Conservation (phyloP, 2,888 invertebrate species). For the Steinernema hermaphroditum region DNA sequence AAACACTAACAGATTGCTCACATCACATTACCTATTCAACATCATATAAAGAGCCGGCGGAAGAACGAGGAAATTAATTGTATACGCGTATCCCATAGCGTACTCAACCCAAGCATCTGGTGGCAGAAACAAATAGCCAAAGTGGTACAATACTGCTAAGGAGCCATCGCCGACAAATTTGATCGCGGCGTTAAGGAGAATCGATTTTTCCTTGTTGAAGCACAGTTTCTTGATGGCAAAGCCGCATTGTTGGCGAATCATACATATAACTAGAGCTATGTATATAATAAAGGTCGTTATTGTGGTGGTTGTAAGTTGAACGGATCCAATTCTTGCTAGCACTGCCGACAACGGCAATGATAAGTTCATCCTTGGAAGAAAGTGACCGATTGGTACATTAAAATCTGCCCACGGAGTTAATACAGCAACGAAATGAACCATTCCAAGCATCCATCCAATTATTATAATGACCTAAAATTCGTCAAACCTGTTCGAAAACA, state of each 20-base stretch:
- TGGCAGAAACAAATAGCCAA: background rate
- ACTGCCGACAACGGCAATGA: background rate
- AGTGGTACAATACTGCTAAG: background rate
- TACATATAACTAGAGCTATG: background rate
- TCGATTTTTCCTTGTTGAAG: background rate
- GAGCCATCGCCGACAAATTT: background rate
- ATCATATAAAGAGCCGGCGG: background rate
- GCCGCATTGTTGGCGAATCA: too few relatives aligned
- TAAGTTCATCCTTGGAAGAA: background rate
- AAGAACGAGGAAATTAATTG: background rate
- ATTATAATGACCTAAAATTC: background rate
- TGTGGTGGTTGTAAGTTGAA: background rate
- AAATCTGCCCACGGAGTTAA: background rate
- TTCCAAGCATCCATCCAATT: background rate
- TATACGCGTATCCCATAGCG: background rate
- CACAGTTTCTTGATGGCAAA: too few relatives aligned
- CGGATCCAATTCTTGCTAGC: background rate
- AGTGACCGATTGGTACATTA: too few relatives aligned
- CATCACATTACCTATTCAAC: background rate
- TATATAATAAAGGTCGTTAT: background rate
- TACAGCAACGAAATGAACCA: background rate
- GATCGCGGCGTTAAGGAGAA: background rate
- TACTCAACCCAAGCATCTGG: background rate
- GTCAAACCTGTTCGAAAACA: too few relatives aligned
- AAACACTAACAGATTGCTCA: background rate